Conservation (phyloP, 2,113 vertebrate genomes). For the Perca flavescens region DNA sequence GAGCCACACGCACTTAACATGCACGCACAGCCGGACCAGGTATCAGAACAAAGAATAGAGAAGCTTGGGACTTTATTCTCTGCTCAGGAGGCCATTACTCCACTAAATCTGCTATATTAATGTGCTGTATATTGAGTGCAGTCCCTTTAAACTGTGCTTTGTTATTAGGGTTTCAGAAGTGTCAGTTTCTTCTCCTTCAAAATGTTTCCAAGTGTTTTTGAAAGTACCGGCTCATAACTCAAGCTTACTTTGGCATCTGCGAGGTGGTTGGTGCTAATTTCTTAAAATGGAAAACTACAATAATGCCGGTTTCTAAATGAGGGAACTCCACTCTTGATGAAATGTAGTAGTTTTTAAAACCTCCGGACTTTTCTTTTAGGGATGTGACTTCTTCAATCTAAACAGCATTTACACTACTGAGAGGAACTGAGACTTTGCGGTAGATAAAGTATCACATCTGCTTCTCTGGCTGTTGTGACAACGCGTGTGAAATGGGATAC, state of each 20-base stretch:
- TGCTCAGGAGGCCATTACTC: no score
- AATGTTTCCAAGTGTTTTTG: background rate
- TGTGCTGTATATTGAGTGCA: no score
- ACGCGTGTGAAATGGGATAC: background rate
- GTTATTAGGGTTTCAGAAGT: background rate
- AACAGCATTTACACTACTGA: background rate
- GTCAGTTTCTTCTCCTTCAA: background rate
- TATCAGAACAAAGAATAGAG: no score
- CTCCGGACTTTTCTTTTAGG: background rate
- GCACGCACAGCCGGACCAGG: no score
- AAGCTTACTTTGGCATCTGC: background rate
- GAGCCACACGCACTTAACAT: no score
- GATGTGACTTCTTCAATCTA: background rate
- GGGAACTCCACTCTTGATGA: background rate
- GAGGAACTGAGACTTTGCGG: background rate
- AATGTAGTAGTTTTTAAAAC: background rate
- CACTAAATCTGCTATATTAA: no score
- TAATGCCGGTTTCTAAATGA: background rate
- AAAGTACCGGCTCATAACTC: background rate
- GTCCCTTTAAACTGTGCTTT: background rate
- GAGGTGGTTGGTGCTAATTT: background rate
- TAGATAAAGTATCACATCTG: conserved; percentile 13
- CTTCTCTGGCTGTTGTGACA: conserved; percentile 4
- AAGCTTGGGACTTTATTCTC: no score
- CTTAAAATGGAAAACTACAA: background rate